Evolutionary conservation across 2,888 invertebrate genomes (phyloP).

Genomic region (Macrophya annulata): DNA sequence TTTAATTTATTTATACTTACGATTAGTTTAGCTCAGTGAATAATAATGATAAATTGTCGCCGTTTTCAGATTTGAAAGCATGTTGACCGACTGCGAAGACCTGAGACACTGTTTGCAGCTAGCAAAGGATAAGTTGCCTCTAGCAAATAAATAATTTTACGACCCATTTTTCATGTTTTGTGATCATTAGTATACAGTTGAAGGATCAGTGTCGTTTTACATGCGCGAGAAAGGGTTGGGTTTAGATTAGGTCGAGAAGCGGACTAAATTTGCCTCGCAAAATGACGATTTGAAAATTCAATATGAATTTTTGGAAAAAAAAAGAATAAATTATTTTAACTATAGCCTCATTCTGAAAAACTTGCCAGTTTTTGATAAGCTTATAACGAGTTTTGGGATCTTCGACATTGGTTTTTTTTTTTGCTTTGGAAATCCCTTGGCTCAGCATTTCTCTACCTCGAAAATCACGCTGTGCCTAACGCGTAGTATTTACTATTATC

Average conservation of each 20-base stretch:
- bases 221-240: constrained; percentile 56
- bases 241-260: neutral
- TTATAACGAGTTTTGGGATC: neutral
- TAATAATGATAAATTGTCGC: neutral
- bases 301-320: constrained; percentile 11
- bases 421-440: neutral
- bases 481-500: constrained; percentile 1
- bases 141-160: neutral
- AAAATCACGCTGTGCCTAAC: constrained; percentile 37
- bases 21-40: neutral
- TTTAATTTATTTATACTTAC: neutral
- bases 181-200: constrained; percentile 58
- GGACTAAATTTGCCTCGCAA: neutral
- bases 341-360: neutral
- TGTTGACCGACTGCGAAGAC: constrained; percentile 73
- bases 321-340: constrained; percentile 22
- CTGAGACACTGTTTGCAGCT: constrained; percentile 72
- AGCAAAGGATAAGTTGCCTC: constrained; percentile 62
- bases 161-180: constrained; percentile 27
- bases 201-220: constrained; percentile 57
- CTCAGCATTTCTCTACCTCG: neutral
- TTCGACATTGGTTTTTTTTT: too few species aligned
- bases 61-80: constrained; percentile 69
- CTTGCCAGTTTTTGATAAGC: constrained; percentile 1
- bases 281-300: constrained; percentile 23